phyloP scores from a whole-genome alignment of 2,888 invertebrate genomes.

The Ommatoiulus sabulosus region DNA sequence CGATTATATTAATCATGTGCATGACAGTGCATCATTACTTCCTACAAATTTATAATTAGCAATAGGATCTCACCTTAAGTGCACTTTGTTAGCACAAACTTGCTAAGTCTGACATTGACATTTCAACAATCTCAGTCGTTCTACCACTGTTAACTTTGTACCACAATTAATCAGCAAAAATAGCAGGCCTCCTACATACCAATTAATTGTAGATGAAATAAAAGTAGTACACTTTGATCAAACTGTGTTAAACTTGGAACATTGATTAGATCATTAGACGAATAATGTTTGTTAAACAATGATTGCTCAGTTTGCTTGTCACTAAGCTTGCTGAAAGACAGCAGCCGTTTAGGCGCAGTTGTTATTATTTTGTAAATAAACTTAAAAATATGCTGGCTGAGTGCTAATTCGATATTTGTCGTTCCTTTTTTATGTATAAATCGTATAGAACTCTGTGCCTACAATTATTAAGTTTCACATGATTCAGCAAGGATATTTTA shows the following conservation, averaged over 20 bases:
- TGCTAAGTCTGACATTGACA: slow-evolving; percentile 32
- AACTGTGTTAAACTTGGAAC: background rate
- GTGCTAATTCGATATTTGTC: too few relatives aligned
- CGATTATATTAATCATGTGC: background rate
- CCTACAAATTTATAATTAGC: background rate
- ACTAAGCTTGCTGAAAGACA: background rate
- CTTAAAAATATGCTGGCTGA: background rate
- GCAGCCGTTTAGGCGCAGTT: background rate
- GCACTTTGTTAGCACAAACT: background rate
- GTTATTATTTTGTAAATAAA: slow-evolving; percentile 45
- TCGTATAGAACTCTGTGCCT: too few relatives aligned
- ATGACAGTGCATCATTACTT: background rate
- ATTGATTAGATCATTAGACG: background rate
- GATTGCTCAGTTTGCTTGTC: background rate
- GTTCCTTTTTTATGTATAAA: too few relatives aligned
- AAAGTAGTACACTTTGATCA: background rate
- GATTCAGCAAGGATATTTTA: too few relatives aligned
- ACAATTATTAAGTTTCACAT: too few relatives aligned
- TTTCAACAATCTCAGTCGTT: slow-evolving; percentile 1
- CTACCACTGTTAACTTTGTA: background rate
- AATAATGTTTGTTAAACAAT: background rate
- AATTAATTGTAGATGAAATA: background rate
- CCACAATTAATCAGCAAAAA: background rate
- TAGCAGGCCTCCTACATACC: background rate
- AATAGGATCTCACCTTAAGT: slow-evolving; percentile 23